Base-by-base conservation (phyloP, 2,888 invertebrate species). In the Eueremaeus valkanovi region DNA sequence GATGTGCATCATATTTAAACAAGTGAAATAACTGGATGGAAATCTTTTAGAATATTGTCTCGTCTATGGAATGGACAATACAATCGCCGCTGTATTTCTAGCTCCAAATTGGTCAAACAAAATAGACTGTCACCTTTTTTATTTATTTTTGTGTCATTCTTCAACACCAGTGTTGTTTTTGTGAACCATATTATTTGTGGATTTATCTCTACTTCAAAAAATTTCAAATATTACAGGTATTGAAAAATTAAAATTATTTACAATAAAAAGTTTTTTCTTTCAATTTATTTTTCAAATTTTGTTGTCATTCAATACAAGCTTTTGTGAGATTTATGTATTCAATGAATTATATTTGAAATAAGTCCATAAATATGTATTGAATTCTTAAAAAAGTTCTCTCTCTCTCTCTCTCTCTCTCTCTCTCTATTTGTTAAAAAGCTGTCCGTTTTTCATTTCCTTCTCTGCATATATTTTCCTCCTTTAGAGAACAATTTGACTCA, bases 1-100 rank as follows among this genome's bases (percentile, higher is more conserved):
- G 58, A 8, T 58, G 58, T 58, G 58, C 58, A 58, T 58, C 58
- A 58, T 58, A 58, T 58, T 58, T 58, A 58, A 58, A 24, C 58
- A 24, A 51, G 58, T 58, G 58, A 58, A 24, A 58, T 58, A 58
- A 58, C 58, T 24, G 9, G 58, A 58, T 58, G 58, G 9, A 58
- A 58, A 58, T 58, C 58, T 58, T 58, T 24, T 58, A 58, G 58
- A 58, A 58, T 58, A 58, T 58, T 58, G 58, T 24, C 21, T 58
- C 18, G 27, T 3, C 9, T 5, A 58, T 58, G 58, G 21, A 24
- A 18, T 11, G 3, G 18, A 11, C 11, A 58, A 58, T 21, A 24
- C 58, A 24, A 58, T 24, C 24, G 16, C 21, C 27, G 58, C 27
- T 24, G 2, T 24, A 45, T 3, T 8, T 18, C 45, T 11, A 18